These are phyloP conservation scores for Simalia tracyae DNA, from an alignment of 2,797 vertebrate genomes.

Conservation along the genomic window DNA sequence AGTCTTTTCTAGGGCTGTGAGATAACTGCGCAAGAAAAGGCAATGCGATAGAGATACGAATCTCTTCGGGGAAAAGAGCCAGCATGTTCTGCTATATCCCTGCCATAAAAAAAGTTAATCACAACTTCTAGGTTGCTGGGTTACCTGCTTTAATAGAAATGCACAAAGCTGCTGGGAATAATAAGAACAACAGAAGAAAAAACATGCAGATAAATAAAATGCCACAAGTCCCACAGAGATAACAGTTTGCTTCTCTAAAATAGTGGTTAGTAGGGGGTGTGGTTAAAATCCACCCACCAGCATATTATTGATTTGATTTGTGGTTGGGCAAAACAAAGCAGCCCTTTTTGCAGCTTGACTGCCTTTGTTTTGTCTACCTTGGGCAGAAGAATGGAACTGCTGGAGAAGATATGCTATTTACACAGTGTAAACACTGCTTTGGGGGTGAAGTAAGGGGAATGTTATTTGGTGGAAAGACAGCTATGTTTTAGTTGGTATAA, in stretches of 20 bases:
- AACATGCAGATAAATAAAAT: not conserved
- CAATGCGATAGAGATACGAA: constrained; percentile 49
- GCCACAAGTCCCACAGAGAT: constrained; percentile 66
- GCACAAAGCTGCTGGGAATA: constrained; percentile 62
- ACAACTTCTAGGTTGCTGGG: constrained; percentile 70
- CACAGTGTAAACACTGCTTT: not conserved
- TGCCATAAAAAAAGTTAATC: constrained; percentile 63
- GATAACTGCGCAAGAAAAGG: constrained; percentile 30
- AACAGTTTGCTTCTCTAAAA: constrained; percentile 63
- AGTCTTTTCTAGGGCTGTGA: not conserved
- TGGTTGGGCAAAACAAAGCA: constrained; percentile 63
- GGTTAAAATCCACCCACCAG: constrained; percentile 49
- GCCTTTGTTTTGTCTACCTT: constrained; percentile 12
- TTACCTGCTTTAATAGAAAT: constrained; percentile 68
- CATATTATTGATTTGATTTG: constrained; percentile 68
- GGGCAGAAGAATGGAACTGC: not conserved
- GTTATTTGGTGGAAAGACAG: not conserved
- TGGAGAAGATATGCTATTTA: not conserved
- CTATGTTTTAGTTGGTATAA: not conserved
- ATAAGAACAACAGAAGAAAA: constrained; percentile 66
- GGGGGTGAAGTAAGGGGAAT: not conserved
- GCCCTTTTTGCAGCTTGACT: constrained; percentile 41
- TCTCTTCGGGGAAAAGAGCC: constrained; percentile 39
- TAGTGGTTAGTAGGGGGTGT: constrained; percentile 55
- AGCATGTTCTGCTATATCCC: constrained; percentile 51